Conservation (phyloP, 2,888 invertebrate species). For the Thysanoteuthis rhombus region DNA sequence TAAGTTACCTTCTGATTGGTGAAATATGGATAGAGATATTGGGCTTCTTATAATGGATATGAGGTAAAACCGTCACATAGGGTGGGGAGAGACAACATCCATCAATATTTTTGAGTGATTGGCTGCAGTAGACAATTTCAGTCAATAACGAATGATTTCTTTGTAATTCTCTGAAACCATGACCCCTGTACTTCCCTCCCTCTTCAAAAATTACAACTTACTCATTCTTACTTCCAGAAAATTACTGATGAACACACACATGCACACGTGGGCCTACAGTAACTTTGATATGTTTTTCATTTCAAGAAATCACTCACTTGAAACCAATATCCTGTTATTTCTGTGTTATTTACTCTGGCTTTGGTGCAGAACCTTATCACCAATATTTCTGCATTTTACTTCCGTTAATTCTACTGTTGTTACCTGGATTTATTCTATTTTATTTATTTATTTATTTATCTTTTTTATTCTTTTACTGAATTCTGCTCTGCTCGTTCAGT, state of each 20-base stretch:
- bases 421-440: not conserved
- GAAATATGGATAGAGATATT: not conserved
- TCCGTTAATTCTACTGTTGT: not conserved
- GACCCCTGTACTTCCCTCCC: too few species aligned
- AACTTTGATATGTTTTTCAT: not conserved
- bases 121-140: not conserved
- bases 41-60: not conserved
- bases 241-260: not conserved
- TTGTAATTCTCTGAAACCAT: not conserved
- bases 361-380: not conserved
- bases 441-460: too few species aligned
- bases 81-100: not conserved
- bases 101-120: not conserved
- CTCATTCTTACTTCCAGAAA: not conserved
- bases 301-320: not conserved
- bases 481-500: not conserved
- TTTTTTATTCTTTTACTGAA: too few species aligned
- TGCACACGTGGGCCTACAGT: not conserved
- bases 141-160: not conserved
- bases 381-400: not conserved
- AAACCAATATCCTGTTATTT: conserved; percentile 12
- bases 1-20: not conserved
- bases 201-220: not conserved
- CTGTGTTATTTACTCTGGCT: not conserved
- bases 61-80: not conserved